Conservation (phyloP, 2,888 invertebrate species). For the Mongoloraphidia duomilia region DNA sequence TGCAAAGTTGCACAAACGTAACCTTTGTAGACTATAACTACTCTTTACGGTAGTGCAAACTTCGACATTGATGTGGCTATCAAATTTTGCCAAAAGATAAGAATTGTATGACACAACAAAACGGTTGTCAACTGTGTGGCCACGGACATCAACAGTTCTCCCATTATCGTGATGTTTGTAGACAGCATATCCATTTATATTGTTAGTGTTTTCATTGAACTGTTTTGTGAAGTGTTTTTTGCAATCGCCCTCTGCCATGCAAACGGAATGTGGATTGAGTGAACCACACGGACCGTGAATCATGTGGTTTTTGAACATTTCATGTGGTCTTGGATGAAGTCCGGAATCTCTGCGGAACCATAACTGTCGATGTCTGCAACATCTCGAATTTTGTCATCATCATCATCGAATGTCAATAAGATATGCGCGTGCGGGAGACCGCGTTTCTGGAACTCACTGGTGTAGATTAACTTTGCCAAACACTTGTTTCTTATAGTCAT, state of each 20-base stretch:
- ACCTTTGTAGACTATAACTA: too few relatives aligned
- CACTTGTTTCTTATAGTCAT: slow-evolving; percentile 6
- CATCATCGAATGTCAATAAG: slow-evolving; percentile 4
- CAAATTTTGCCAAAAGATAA: too few relatives aligned
- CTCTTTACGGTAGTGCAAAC: too few relatives aligned
- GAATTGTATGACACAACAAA: too few relatives aligned
- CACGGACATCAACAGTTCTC: too few relatives aligned
- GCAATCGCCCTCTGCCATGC: slow-evolving; percentile 16
- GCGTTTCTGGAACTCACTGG: slow-evolving; percentile 15
- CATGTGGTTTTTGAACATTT: slow-evolving; percentile 11
- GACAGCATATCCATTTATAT: too few relatives aligned
- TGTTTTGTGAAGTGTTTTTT: slow-evolving; percentile 20
- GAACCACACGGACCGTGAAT: slow-evolving; percentile 14
- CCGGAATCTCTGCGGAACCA: slow-evolving; percentile 13
- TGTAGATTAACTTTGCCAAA: slow-evolving; percentile 8
- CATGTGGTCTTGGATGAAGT: slow-evolving; percentile 10
- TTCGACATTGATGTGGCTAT: too few relatives aligned
- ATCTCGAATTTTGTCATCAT: slow-evolving; percentile 6
- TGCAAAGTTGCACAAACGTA: too few relatives aligned
- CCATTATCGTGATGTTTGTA: too few relatives aligned
- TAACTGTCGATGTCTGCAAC: slow-evolving; percentile 8
- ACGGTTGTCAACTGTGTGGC: too few relatives aligned
- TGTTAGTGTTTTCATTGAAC: slow-evolving; percentile 15
- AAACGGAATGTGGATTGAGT: slow-evolving; percentile 8
- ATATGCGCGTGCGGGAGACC: slow-evolving; percentile 8